Evolutionary conservation across 2,888 invertebrate genomes (phyloP).

Genomic region (Molanna angustata): DNA sequence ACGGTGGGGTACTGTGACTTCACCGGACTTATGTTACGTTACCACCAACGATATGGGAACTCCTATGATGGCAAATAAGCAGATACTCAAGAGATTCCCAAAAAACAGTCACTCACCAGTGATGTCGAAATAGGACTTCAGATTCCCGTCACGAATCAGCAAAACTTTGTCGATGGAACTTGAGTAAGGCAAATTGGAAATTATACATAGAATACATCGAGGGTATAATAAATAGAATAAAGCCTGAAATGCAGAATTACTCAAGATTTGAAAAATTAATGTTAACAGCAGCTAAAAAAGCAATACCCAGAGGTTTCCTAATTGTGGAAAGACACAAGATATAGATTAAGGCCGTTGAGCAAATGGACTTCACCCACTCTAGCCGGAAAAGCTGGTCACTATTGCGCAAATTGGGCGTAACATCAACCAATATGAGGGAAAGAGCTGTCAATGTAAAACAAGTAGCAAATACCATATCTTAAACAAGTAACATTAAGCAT

Average conservation of each 20-base stretch:
- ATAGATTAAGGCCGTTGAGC: neutral
- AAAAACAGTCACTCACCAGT: neutral
- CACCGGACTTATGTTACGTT: neutral
- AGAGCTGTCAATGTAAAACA: too few relatives aligned
- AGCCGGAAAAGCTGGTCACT: neutral
- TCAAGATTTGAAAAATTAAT: neutral
- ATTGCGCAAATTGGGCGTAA: neutral
- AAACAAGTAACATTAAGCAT: too few relatives aligned
- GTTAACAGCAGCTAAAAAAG: neutral
- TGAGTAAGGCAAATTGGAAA: neutral
- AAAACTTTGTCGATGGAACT: neutral
- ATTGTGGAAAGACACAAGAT: neutral
- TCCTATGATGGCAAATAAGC: neutral
- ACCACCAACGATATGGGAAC: neutral
- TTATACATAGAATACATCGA: neutral
- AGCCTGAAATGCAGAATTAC: neutral
- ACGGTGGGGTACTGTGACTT: neutral
- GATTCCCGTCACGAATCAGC: neutral
- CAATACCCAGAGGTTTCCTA: neutral
- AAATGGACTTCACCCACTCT: neutral
- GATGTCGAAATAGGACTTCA: neutral
- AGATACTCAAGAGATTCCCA: neutral
- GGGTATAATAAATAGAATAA: neutral
- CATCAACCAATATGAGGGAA: too few relatives aligned
- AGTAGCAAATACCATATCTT: too few relatives aligned